Evolutionary conservation across 64 coral and sea anemone species (phyloP).

Genomic region (Montipora cactus): DNA sequence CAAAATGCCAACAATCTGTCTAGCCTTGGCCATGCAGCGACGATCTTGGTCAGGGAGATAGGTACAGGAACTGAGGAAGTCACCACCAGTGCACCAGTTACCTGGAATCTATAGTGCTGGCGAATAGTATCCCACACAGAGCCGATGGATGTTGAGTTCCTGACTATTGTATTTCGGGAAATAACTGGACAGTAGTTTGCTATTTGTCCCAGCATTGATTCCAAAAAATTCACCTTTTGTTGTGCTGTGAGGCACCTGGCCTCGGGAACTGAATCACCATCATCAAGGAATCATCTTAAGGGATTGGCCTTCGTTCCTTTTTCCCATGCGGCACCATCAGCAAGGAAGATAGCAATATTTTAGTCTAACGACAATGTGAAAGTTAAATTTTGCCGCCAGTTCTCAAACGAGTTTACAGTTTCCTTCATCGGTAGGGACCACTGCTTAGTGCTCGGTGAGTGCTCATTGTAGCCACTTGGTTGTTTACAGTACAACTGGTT

Average conservation of each 20-base stretch:
- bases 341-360: too few relatives aligned
- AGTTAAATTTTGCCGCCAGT: too few relatives aligned
- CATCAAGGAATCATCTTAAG: too few relatives aligned
- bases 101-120: not conserved
- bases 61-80: slow-evolving; percentile 61
- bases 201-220: slow-evolving; percentile 56
- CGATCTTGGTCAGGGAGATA: slow-evolving; percentile 42
- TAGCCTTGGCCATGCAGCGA: slow-evolving; percentile 49
- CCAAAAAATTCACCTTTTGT: slow-evolving; percentile 41
- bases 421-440: too few relatives aligned
- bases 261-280: too few relatives aligned
- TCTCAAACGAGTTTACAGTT: too few relatives aligned
- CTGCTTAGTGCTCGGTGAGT: too few relatives aligned
- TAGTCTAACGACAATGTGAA: too few relatives aligned
- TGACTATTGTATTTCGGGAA: slow-evolving; percentile 39
- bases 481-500: too few relatives aligned
- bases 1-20: slow-evolving; percentile 62
- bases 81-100: not conserved
- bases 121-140: slow-evolving; percentile 30
- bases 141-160: slow-evolving; percentile 20
- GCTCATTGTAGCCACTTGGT: too few relatives aligned
- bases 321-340: too few relatives aligned
- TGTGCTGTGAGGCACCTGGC: not conserved
- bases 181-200: slow-evolving; percentile 68
- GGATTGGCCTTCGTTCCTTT: too few relatives aligned